phyloP scores from a whole-genome alignment of 2,888 invertebrate species.

The Nysson spinosus region DNA sequence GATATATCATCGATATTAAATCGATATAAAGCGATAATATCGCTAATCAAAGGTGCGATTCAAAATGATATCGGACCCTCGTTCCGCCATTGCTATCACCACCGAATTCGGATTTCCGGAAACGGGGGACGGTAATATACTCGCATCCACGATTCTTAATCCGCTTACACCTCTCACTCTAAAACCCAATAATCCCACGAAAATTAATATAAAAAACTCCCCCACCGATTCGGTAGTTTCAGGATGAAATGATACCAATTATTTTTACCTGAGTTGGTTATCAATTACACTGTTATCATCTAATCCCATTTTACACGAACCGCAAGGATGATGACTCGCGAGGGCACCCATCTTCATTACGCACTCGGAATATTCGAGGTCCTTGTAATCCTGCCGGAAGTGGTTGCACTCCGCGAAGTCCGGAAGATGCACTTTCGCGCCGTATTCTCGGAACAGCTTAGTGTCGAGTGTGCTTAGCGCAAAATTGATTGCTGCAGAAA shows the following conservation, averaged over 20 bases:
- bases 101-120: conserved; percentile 88
- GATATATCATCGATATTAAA: background rate
- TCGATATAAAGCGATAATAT: background rate
- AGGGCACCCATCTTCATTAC: conserved; percentile 82
- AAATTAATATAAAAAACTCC: no score
- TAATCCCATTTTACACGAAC: conserved; percentile 86
- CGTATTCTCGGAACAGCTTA: conserved; percentile 80
- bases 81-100: conserved; percentile 83
- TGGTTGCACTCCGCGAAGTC: conserved; percentile 81
- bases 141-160: conserved; percentile 88
- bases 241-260: background rate
- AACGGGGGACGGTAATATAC: conserved; percentile 87
- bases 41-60: conserved; percentile 6
- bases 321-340: conserved; percentile 89
- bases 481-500: conserved; percentile 80
- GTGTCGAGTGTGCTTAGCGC: conserved; percentile 80
- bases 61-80: conserved; percentile 81
- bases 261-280: conserved; percentile 80
- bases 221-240: no score
- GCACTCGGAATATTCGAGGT: conserved; percentile 82
- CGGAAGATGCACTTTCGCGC: conserved; percentile 84
- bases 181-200: no score
- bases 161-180: conserved; percentile 83
- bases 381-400: conserved; percentile 77
- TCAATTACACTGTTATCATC: conserved; percentile 83